These are phyloP conservation scores for Bostrychus sinensis DNA, from an alignment of 2,113 vertebrate species.

Conservation along the genomic window DNA sequence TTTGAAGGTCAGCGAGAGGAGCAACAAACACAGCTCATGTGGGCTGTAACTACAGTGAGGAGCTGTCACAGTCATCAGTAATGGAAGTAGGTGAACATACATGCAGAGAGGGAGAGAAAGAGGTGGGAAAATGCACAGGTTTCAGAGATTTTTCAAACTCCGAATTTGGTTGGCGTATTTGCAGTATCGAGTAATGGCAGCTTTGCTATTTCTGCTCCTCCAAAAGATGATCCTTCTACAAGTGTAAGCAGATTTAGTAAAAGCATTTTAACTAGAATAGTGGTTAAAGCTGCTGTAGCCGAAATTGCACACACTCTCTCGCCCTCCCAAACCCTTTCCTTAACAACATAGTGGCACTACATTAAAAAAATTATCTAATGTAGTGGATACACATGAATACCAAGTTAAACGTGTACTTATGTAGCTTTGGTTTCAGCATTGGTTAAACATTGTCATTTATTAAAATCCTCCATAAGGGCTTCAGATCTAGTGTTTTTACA, in stretches of 20 bases:
- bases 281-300: background rate
- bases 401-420: no score
- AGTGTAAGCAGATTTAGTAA: background rate
- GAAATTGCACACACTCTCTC: background rate
- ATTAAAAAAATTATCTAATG: no score
- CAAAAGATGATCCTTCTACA: background rate
- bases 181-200: background rate
- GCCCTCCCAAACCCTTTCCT: background rate
- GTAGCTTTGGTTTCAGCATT: no score
- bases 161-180: constrained; percentile 5
- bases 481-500: no score
- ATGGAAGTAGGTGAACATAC: constrained; percentile 57
- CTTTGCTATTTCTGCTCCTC: background rate
- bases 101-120: constrained; percentile 20
- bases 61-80: constrained; percentile 14
- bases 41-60: constrained; percentile 25
- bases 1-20: constrained; percentile 35
- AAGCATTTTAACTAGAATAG: background rate
- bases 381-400: no score
- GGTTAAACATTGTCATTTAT: no score
- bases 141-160: constrained; percentile 21
- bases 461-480: no score
- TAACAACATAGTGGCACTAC: background rate
- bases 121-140: constrained; percentile 7
- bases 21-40: constrained; percentile 36